A percentile compares a stretch with the other conserved stretches of the same genome.
These are phyloP conservation scores for Drosophila pandora DNA, from an alignment of 1,140 invertebrate species.

Conservation along the genomic window DNA sequence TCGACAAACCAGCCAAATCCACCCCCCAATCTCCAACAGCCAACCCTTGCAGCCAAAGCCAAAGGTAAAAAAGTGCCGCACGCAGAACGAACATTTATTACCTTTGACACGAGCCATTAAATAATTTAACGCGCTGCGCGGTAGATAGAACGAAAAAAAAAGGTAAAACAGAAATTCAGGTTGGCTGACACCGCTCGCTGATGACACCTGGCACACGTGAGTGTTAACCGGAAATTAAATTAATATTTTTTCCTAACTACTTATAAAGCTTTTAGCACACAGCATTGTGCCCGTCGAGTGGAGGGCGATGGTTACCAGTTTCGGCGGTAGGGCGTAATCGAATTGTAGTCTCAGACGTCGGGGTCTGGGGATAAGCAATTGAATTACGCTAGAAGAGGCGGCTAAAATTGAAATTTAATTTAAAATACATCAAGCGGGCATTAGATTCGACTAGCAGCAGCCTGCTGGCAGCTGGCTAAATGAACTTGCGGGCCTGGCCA, in stretches of 20 bases:
- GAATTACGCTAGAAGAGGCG: conserved; percentile 54
- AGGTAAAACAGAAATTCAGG: neutral
- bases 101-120: conserved; percentile 77
- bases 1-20: neutral
- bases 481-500: conserved; percentile 65
- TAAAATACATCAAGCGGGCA: conserved; percentile 71
- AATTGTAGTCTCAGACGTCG: conserved; percentile 52
- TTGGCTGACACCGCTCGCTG: conserved; percentile 6
- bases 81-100: conserved; percentile 65
- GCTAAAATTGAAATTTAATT: conserved; percentile 69
- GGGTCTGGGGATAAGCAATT: conserved; percentile 50
- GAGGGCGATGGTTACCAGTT: neutral
- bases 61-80: conserved; percentile 21
- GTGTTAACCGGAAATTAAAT: conserved; percentile 62
- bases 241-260: conserved; percentile 60
- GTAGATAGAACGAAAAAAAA: conserved; percentile 35
- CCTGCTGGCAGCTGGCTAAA: conserved; percentile 61
- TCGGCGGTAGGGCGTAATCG: conserved; percentile 35
- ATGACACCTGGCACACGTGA: conserved; percentile 53
- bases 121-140: conserved; percentile 61
- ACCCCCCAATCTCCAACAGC: neutral
- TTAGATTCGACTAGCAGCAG: conserved; percentile 27
- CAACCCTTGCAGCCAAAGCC: conserved; percentile 27
- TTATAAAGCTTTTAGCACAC: conserved; percentile 69
- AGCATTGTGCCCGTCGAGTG: conserved; percentile 3